A percentile compares a stretch with the other conserved stretches of the same genome.
These are phyloP conservation scores for Ennomos quercinarius DNA, from an alignment of 2,888 invertebrate genomes.

Conservation along the genomic window DNA sequence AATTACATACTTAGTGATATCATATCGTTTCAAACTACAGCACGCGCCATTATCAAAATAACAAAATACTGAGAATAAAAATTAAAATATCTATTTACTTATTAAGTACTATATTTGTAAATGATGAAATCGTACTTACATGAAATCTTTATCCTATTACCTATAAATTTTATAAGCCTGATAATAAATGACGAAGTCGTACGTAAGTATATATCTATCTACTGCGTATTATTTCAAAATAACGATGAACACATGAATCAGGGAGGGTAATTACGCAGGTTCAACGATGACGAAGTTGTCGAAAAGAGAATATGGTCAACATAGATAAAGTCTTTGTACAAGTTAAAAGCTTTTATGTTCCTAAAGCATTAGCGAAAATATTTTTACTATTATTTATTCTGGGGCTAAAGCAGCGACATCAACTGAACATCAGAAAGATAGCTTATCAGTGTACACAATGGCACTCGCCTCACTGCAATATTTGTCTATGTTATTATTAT, in stretches of 20 bases:
- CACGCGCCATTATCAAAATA: too few species aligned
- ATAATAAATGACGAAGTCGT: neutral
- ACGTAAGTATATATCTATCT: neutral
- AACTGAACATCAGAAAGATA: constrained; percentile 1
- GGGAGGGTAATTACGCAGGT: neutral
- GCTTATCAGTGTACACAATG: constrained; percentile 11
- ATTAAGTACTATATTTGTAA: too few species aligned
- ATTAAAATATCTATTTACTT: neutral
- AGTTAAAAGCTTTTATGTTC: neutral
- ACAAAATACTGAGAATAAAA: neutral
- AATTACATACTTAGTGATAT: too few species aligned
- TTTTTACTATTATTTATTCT: too few species aligned
- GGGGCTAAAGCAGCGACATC: neutral
- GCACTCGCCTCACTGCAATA: neutral
- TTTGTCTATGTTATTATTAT: constrained; percentile 8
- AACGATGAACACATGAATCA: neutral
- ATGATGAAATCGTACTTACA: constrained; percentile 7
- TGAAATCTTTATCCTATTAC: constrained; percentile 2
- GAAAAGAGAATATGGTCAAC: neutral
- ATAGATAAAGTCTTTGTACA: neutral
- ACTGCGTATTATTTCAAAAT: constrained; percentile 6
- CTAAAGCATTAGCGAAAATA: too few species aligned
- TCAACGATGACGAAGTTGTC: too few species aligned
- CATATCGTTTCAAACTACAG: too few species aligned
- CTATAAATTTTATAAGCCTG: constrained; percentile 7